phyloP scores from a whole-genome alignment of 2,113 vertebrate genomes.

The Cyanoramphus novaezelandiae region DNA sequence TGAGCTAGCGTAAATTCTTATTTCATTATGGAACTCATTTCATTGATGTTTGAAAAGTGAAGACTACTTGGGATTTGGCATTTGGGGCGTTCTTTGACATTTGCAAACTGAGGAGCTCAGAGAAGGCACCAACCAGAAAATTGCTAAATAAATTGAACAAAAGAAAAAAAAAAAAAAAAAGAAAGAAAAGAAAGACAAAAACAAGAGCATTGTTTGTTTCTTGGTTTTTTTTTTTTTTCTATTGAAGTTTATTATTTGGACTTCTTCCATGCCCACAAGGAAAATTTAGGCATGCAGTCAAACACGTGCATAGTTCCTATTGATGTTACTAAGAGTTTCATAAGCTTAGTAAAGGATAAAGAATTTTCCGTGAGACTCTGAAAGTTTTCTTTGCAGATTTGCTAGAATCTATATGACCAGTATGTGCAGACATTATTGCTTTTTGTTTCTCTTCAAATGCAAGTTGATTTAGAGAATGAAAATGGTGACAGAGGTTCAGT shows the following conservation, averaged over 20 bases:
- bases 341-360: neutral
- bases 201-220: accelerated
- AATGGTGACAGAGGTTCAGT: neutral
- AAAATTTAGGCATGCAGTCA: neutral
- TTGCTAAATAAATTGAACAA: neutral
- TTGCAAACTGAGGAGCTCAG: neutral
- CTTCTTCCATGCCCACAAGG: neutral
- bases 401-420: neutral
- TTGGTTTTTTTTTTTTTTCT: neutral
- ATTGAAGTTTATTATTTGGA: neutral
- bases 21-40: neutral
- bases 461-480: neutral
- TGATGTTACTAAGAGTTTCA: neutral
- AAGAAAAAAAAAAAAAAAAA: neutral
- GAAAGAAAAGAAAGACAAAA: neutral
- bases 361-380: neutral
- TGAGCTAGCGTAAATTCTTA: neutral
- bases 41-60: neutral
- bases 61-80: neutral
- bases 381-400: neutral
- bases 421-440: neutral
- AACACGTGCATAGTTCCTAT: neutral
- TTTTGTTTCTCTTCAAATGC: neutral
- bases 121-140: neutral
- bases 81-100: neutral